Evolutionary conservation across 2,888 invertebrate genomes (phyloP).

Genomic region (Hedya salicella): DNA sequence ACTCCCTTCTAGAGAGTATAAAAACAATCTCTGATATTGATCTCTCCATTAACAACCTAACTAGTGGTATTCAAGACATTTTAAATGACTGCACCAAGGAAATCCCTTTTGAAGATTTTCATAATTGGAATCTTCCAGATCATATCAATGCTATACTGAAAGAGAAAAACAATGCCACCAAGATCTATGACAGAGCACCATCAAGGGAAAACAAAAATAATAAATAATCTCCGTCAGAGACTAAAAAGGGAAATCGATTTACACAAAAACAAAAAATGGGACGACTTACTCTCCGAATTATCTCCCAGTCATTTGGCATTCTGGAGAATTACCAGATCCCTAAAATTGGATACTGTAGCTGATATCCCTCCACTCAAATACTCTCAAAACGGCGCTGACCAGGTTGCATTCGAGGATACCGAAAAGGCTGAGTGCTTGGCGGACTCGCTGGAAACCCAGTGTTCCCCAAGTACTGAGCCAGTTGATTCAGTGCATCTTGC

Average conservation of each 20-base stretch:
- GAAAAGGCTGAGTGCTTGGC: slow-evolving; percentile 5
- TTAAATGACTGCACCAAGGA: no score
- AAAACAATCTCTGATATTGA: no score
- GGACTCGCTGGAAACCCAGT: not conserved
- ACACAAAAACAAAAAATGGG: not conserved
- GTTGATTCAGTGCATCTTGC: no score
- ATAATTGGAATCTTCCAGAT: no score
- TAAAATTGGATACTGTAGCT: not conserved
- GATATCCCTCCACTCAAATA: not conserved
- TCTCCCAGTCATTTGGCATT: not conserved
- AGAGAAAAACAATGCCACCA: not conserved
- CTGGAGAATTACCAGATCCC: not conserved
- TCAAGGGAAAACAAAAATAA: not conserved
- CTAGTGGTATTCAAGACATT: no score
- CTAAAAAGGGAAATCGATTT: not conserved
- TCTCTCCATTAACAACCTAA: no score
- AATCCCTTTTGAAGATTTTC: no score
- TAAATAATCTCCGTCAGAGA: not conserved
- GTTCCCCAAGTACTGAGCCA: not conserved
- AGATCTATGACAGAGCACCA: not conserved
- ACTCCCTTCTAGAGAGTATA: no score
- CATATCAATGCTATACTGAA: no score
- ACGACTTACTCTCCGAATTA: not conserved
- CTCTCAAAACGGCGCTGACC: not conserved
- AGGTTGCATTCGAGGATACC: not conserved